A percentile compares a stretch with the other conserved stretches of the same genome.
Conservation (phyloP, 1,140 invertebrate species). For the Cotesia vestalis region DNA sequence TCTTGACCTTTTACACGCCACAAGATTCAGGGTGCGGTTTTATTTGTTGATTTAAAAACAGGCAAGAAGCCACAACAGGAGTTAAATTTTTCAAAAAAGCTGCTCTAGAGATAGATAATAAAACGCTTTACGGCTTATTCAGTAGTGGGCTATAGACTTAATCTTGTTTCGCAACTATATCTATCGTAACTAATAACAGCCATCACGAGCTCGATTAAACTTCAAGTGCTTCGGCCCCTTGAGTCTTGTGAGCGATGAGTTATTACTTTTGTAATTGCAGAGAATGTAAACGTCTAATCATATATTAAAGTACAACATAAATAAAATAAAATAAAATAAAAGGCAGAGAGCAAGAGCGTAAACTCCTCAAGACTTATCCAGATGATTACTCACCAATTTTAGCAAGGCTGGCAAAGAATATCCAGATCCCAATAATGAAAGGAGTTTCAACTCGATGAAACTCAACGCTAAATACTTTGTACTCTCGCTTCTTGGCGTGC, state of each 20-base stretch:
- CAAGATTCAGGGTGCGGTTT: constrained; percentile 11
- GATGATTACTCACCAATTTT: constrained; percentile 85
- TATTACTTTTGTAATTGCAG: constrained; percentile 1
- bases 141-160: not conserved
- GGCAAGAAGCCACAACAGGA: not conserved
- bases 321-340: not conserved
- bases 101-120: too few species aligned
- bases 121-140: too few species aligned
- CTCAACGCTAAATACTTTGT: constrained; percentile 83
- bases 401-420: constrained; percentile 90
- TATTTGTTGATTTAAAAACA: too few species aligned
- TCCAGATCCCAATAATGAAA: constrained; percentile 94
- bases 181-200: constrained; percentile 22
- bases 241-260: constrained; percentile 11
- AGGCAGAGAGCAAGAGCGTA: too few species aligned
- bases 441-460: constrained; percentile 90
- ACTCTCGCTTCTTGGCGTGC: constrained; percentile 60
- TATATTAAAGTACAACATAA: not conserved
- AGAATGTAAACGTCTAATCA: not conserved
- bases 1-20: constrained; percentile 4
- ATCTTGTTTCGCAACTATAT: constrained; percentile 20
- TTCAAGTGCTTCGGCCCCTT: constrained; percentile 20
- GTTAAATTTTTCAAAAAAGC: not conserved
- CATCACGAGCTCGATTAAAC: constrained; percentile 10
- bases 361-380: not conserved